Evolutionary conservation across 2,797 vertebrate genomes (phyloP).

Genomic region (Myotis planiceps): DNA sequence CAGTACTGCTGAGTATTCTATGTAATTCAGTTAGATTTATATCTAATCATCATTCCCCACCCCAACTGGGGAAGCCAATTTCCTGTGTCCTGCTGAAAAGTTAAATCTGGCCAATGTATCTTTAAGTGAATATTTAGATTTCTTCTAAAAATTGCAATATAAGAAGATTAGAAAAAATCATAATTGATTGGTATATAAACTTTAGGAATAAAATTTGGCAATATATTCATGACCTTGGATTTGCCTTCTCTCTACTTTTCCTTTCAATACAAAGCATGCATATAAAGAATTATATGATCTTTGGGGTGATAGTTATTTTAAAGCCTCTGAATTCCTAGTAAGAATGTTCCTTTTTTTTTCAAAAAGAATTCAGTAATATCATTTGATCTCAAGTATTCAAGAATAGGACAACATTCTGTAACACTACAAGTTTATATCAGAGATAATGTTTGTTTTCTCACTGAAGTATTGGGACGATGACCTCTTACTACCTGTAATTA

Average conservation of each 20-base stretch:
- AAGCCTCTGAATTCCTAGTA: background rate
- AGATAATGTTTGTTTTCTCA: slow-evolving; percentile 21
- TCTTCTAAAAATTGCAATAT: slow-evolving; percentile 11
- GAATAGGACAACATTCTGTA: background rate
- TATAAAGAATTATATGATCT: background rate
- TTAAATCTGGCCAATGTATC: background rate
- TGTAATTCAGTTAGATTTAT: background rate
- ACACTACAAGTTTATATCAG: background rate
- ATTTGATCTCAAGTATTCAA: slow-evolving; percentile 25
- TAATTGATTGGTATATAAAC: background rate
- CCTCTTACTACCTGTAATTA: background rate
- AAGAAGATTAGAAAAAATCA: background rate
- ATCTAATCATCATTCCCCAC: background rate
- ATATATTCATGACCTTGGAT: background rate
- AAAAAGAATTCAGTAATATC: background rate
- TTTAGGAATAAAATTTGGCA: background rate
- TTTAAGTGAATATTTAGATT: background rate
- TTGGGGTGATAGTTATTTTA: background rate
- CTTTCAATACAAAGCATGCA: background rate
- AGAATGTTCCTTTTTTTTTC: background rate
- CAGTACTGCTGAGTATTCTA: background rate
- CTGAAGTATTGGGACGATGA: background rate
- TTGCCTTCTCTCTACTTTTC: background rate
- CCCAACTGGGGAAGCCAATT: background rate
- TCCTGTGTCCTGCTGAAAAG: background rate